These are phyloP conservation scores for Stegodyphus mimosarum DNA, from an alignment of 1,140 invertebrate species.

Conservation along the genomic window DNA sequence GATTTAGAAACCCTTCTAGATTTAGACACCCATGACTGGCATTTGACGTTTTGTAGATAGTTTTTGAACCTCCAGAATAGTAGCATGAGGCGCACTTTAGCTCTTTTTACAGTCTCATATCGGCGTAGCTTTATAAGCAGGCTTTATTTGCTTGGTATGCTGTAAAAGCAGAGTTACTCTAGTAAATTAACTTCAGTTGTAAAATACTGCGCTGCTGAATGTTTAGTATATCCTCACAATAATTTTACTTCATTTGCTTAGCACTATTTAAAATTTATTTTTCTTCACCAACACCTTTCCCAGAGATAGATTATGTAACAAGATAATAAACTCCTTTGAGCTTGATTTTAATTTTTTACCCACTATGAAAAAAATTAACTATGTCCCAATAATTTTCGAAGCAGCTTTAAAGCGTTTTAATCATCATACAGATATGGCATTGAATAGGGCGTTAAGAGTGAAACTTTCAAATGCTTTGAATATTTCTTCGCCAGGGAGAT, in stretches of 20 bases:
- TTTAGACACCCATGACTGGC: constrained; percentile 39
- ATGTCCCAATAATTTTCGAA: too few species aligned
- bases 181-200: neutral
- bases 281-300: neutral
- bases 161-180: neutral
- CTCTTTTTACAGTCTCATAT: neutral
- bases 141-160: constrained; percentile 18
- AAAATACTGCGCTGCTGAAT: neutral
- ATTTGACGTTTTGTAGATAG: constrained; percentile 5
- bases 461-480: constrained; percentile 41
- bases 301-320: neutral
- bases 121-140: neutral
- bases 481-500: constrained; percentile 55
- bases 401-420: too few species aligned
- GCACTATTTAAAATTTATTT: neutral
- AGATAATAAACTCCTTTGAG: too few species aligned
- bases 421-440: too few species aligned
- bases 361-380: too few species aligned
- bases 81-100: constrained; percentile 43
- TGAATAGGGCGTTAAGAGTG: neutral
- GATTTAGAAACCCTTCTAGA: constrained; percentile 49
- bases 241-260: constrained; percentile 7
- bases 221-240: neutral
- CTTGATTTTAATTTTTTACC: too few species aligned
- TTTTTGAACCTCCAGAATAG: constrained; percentile 25